phyloP scores from a whole-genome alignment of 2,888 invertebrate genomes.

The Oscheius onirici region DNA sequence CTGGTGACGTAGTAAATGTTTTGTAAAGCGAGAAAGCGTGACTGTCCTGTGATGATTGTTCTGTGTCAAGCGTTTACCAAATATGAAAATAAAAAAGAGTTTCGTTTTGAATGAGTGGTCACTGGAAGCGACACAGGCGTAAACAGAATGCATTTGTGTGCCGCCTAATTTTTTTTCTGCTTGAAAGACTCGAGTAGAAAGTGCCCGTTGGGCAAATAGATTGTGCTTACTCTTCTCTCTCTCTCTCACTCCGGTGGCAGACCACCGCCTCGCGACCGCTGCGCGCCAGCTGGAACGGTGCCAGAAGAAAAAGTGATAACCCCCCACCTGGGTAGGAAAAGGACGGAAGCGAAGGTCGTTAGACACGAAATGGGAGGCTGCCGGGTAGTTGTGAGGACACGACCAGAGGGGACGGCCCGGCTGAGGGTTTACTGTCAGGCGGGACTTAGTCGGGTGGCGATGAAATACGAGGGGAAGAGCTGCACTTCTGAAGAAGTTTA shows the following conservation, averaged over 20 bases:
- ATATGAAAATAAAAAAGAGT: no score
- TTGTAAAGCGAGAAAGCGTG: no score
- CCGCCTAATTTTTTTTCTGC: constrained; percentile 12
- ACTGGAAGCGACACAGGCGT: neutral
- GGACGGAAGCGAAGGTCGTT: constrained; percentile 20
- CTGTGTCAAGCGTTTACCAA: no score
- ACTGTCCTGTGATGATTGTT: no score
- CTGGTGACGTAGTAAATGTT: no score
- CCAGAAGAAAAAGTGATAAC: constrained; percentile 22
- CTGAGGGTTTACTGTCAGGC: neutral
- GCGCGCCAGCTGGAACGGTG: constrained; percentile 27
- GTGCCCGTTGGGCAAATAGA: constrained; percentile 31
- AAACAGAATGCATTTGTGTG: neutral
- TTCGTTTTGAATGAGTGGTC: no score
- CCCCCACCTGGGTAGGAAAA: constrained; percentile 22
- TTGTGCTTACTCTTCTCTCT: constrained; percentile 32
- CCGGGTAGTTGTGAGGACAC: neutral
- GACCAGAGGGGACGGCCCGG: neutral
- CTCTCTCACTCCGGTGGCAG: constrained; percentile 1
- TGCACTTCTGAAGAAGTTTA: no score
- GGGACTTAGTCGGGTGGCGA: neutral
- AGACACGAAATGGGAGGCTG: constrained; percentile 21
- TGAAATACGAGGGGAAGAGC: neutral
- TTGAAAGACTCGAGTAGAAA: constrained; percentile 23
- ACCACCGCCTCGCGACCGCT: constrained; percentile 26